phyloP scores from a whole-genome alignment of 2,113 vertebrate genomes.

The Solea solea region DNA sequence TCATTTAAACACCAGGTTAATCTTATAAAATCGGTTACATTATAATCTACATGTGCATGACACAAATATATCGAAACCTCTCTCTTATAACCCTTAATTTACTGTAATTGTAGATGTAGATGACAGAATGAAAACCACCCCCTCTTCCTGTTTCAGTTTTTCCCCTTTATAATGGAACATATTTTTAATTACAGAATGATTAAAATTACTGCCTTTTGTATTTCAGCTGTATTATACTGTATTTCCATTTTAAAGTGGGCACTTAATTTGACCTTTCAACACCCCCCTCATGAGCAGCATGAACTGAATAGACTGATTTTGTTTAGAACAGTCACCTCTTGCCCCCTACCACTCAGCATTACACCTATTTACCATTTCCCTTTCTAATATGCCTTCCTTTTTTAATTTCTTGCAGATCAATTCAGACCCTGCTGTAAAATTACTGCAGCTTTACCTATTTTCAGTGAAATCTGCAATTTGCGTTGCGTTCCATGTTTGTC shows the following conservation, averaged over 20 bases:
- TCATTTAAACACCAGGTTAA: neutral
- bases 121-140: neutral
- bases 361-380: constrained; percentile 52
- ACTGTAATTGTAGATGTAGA: too few species aligned
- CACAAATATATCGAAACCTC: too few species aligned
- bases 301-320: constrained; percentile 66
- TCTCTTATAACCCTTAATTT: too few species aligned
- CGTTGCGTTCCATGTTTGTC: constrained; percentile 45
- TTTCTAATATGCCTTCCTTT: constrained; percentile 70
- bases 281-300: constrained; percentile 45
- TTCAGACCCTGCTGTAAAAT: constrained; percentile 75
- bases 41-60: too few species aligned
- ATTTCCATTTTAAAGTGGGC: constrained; percentile 63
- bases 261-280: constrained; percentile 56
- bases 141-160: constrained; percentile 1
- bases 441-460: constrained; percentile 73
- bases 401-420: constrained; percentile 74
- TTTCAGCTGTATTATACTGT: constrained; percentile 57
- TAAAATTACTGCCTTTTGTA: constrained; percentile 55
- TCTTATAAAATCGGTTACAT: too few species aligned
- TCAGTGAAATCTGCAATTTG: constrained; percentile 76
- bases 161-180: constrained; percentile 36
- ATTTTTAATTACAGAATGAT: constrained; percentile 7
- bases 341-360: constrained; percentile 14
- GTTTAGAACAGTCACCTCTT: constrained; percentile 38